phyloP scores from a whole-genome alignment of 2,888 invertebrate genomes.

The Acholoe squamosa region DNA sequence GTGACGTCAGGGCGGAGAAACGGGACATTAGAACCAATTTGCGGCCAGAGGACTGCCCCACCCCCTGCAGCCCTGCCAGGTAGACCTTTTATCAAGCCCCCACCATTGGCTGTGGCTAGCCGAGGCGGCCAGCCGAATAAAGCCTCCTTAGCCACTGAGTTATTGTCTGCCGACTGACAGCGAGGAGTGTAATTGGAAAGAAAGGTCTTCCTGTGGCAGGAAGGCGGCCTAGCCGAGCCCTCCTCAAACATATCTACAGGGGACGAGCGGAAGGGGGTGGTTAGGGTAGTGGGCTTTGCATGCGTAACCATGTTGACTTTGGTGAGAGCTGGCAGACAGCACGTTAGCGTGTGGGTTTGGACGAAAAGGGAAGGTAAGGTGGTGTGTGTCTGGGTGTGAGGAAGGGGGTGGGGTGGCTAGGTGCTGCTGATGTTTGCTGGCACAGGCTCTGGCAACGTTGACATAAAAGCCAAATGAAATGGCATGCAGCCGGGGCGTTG shows the following conservation, averaged over 20 bases:
- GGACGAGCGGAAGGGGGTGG: not conserved
- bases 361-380: too few relatives aligned
- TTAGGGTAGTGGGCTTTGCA: not conserved
- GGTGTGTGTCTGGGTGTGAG: too few relatives aligned
- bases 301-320: conserved; percentile 26
- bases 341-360: not conserved
- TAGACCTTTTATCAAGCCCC: conserved; percentile 21
- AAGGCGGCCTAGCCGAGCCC: not conserved
- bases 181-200: conserved; percentile 12
- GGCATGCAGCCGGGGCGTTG: not conserved
- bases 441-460: not conserved
- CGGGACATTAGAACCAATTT: conserved; percentile 37
- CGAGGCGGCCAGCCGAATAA: conserved; percentile 28
- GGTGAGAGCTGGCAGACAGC: not conserved
- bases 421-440: not conserved
- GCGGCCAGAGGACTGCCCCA: not conserved
- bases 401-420: not conserved
- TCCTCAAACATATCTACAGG: not conserved
- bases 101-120: not conserved
- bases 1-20: conserved; percentile 11
- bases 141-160: conserved; percentile 28
- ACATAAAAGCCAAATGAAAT: conserved; percentile 37
- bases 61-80: not conserved
- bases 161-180: conserved; percentile 7
- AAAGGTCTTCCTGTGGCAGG: conserved; percentile 24